Evolutionary conservation across 2,888 invertebrate species (phyloP), one percentile per base, ranked within the genome.

Genomic region (Ryuthela nishihirai): DNA sequence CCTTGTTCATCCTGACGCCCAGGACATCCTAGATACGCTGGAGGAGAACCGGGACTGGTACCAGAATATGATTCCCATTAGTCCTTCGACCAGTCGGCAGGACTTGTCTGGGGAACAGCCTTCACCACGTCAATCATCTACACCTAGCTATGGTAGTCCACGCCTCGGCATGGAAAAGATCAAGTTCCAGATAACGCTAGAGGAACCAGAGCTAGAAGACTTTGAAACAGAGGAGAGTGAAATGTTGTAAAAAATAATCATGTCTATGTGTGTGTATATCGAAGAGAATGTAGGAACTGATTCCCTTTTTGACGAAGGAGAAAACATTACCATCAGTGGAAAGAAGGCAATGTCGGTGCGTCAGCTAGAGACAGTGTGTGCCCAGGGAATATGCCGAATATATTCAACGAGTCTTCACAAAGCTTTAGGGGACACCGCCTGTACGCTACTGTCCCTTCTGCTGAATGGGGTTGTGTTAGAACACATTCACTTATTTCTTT

Each of bases 31-130:
- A 67, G 97, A 98, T 77, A 94, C 92, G 44, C 81, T 99, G 71
- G 98, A 99, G 77, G 94, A 98, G 78, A 99, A 99, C 77, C 83
- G 99, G 69, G 94, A 97, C 78, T 98, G 93, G 85, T 93, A 91
- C 77, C 88, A 89, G 75, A 86, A 74, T 36, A 90, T 90, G 85
- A 94, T 94, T 74, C 93, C 94, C 36, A 89, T 93, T 54, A 91
- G 90, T 73, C 94, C 93, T 62, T 50, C 60, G 23, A 73, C 72
- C 39, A 69, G 67, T 62, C 53, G 68, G 56, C 54, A 53, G 32
- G 47, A 59, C 15, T 18, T 59, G 3, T 40, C 36, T 1, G 24
- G 65, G 58, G 42, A 65, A 64, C 42, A 23, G 17, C 54, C 89
- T 89, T 42, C 78, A 80, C 62, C 78, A 32, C 17, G 34, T 35